Base-by-base conservation (phyloP, 2,113 vertebrate genomes). In the Sarotherodon lohbergeri region DNA sequence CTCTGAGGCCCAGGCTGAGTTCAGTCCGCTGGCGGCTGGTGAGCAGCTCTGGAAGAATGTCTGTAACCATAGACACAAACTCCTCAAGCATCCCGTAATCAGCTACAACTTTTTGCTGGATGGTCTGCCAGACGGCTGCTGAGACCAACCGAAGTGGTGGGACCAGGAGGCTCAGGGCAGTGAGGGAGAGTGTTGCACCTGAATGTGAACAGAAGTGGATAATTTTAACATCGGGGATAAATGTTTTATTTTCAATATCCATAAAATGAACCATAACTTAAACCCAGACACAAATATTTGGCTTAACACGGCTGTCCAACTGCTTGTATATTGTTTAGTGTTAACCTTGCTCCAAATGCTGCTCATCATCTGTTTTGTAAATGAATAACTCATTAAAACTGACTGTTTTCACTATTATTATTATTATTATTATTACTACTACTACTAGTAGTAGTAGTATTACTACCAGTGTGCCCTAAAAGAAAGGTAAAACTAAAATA, bases 1-100 rank as follows among this genome's bases (percentile, higher is more conserved):
- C 96, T 88, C 95, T 94, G 24, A 97, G 94, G 10, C 96, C 96
- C 85, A 97, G 88, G 61, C 90, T 89, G 4, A 97, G 94, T 46
- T 97, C 95, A 24, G 91, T 92, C 17, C 91, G 91, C 88, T 97
- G 96, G 3, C 59, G 89, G 55, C 85, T 88, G 46, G 76, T 91
- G 29, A 97, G 94, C 66, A 97, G 76, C 13, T 95, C 95, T 2
- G 97, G 97, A 2, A 96, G 90, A 1, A 94, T 83, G 9, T 89
- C 90, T 9, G 93, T 95, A 29, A 97, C 92, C 46, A 79, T 83
- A 6, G 82, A 89, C 86, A 97, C 94, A 89, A 97, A 96, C 80
- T 96, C 94, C 81, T 97, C 80, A 1, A 97, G 94, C 12, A 92
- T 93, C 6, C 96, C 96, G 3, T 96, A 97, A 27, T 96, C 89